These are phyloP conservation scores for Eunapius fragilis DNA, from an alignment of 37 sponge, comb jelly and placozoan genomes.

Conservation along the genomic window DNA sequence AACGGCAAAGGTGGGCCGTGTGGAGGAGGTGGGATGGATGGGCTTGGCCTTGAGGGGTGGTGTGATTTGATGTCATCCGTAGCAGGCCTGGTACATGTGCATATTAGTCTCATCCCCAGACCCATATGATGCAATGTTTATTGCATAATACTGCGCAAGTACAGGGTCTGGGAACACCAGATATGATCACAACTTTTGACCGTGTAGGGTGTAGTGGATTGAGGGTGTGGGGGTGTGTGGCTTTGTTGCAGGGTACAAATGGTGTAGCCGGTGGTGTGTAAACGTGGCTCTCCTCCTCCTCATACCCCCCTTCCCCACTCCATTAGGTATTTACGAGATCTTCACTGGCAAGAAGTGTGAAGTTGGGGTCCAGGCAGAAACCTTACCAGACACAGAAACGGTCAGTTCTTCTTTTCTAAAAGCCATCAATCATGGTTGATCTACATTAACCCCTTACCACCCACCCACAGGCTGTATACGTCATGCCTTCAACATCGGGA, in stretches of 20 bases:
- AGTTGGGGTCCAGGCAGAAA: constrained; percentile 67
- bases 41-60: background rate
- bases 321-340: constrained; percentile 81
- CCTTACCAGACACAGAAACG: constrained; percentile 77
- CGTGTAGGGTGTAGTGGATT: too few relatives aligned
- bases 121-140: too few relatives aligned
- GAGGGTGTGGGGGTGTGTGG: background rate
- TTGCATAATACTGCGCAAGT: too few relatives aligned
- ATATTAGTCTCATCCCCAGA: too few relatives aligned
- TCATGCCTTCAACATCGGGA: constrained; percentile 92
- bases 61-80: background rate
- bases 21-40: background rate
- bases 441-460: background rate
- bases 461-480: constrained; percentile 77
- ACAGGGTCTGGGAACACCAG: background rate
- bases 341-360: constrained; percentile 79
- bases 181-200: too few relatives aligned
- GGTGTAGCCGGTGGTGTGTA: background rate
- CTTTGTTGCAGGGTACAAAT: background rate
- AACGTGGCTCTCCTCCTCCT: background rate
- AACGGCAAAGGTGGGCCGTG: constrained; percentile 80
- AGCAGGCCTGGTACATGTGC: background rate
- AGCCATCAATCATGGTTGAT: background rate
- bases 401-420: constrained; percentile 17
- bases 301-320: background rate